Evolutionary conservation across 2,888 invertebrate genomes (phyloP), one percentile per base, ranked within the genome.

Genomic region (Lymantria monacha): DNA sequence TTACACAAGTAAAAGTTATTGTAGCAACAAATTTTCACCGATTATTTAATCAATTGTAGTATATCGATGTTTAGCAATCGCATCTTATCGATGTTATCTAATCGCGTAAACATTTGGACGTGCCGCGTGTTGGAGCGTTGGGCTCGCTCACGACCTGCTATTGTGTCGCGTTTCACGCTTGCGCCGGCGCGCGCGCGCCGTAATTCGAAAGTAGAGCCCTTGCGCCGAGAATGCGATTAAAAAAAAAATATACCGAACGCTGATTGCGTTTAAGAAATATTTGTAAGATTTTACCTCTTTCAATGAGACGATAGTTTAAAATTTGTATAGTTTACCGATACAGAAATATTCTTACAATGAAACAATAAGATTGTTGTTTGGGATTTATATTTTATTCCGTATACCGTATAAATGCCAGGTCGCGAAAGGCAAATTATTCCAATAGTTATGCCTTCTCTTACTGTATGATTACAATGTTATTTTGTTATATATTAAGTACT

Each of bases 101-200:
- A 74, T 73, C 81, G 81, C 81, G 81, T 86, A 85, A 87, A 87
- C 85, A 87, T 87, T 87, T 81, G 76, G 84, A 86, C 81, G 76
- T 72, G 59, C 67, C 65, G 71, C 68, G 72, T 65, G 73, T 66
- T 52, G 63, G 62, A 50, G 66, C 61, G 56, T 65, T 56, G 44
- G 60, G 64, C 64, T 55, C 52, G 64, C 64, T 74, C 81, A 83
- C 84, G 85, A 85, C 66, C 69, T 72, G 61, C 72, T 67, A 79
- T 83, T 85, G 84, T 83, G 79, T 76, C 69, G 74, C 74, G 76
- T 81, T 85, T 86, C 84, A 86, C 82, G 83, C 78, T 70, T 63
- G 72, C 72, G 74, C 69, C 57, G 48, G 73, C 9, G 41, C 41
- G 41, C 41, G 41, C 41, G 41, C 72, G 69, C 66, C 66, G 61